Evolutionary conservation across 2,113 vertebrate species (phyloP), one percentile per base, ranked within the genome.

Genomic region (Drymodes brunneopygia): DNA sequence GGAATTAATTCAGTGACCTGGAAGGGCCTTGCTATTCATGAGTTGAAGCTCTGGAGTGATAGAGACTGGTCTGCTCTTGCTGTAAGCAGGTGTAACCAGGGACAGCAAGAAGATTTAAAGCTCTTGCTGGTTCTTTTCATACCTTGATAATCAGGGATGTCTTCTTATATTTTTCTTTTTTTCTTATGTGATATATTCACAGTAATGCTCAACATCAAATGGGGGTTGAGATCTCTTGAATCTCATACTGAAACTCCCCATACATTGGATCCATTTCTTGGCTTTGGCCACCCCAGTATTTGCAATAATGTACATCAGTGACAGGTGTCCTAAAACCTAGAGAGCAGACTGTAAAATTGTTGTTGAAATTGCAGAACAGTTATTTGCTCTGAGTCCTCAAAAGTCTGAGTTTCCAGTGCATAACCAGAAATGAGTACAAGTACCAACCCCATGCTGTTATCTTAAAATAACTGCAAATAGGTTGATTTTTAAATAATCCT

Each of bases 401-500:
- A 77, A 72, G 7, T 2, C 0, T 38, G 36, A 61, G 27, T 78
- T 65, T 72, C 53, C 28, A 57, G 45, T 61, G 31, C 61, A 60
- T 24, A 87, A 42, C 10, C 20, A 89, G 35, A 83, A 72, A 83
- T 23, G 29, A 75, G 35, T 79, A 28, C 40, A 51, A 64, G 16
- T 29, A 80, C 25, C 9, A 8, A 6, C n/a, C 3, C 12, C 4
- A 8, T 0, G 8, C 2, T 57, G 17, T 51, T 36, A 53, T 36
- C 23, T 38, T 66, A 58, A 66, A 69, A 47, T 33, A 50, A 27
- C 20, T 36, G 38, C 27, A 80, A 90, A 31, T 7, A 56, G 18
- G 33, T 16, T 51, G 60, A 38, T 23, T 71, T 62, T 77, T 70
- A 56, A 87, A 35, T 13, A 31, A 67, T 48, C 36, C 2, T 4